A percentile compares a stretch with the other conserved stretches of the same genome.
phyloP scores from a whole-genome alignment of 2,797 vertebrate species.

The Selene dorsalis region DNA sequence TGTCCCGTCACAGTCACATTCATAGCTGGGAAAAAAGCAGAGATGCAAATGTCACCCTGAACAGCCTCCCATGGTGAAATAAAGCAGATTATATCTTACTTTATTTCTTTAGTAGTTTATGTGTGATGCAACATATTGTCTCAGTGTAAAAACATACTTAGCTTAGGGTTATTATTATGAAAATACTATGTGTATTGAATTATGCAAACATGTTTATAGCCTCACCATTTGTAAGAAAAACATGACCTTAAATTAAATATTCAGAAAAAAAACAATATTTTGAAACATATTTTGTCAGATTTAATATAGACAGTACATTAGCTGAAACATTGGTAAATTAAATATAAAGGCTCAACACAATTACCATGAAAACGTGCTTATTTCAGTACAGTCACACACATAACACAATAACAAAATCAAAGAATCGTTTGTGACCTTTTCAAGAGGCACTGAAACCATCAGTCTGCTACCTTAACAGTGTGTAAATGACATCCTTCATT shows the following conservation, averaged over 20 bases:
- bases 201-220: neutral
- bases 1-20: conserved; percentile 89
- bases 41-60: neutral
- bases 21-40: conserved; percentile 80
- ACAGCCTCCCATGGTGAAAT: no score
- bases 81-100: no score
- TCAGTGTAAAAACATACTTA: neutral
- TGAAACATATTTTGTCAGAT: neutral
- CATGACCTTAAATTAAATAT: neutral
- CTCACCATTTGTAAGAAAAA: neutral
- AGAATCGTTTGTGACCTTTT: no score
- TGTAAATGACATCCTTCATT: neutral
- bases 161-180: neutral
- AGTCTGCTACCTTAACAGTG: neutral
- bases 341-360: neutral
- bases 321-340: no score
- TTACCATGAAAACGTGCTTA: neutral
- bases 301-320: neutral
- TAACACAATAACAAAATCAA: no score
- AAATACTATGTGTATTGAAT: neutral
- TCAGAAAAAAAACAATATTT: neutral
- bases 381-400: neutral
- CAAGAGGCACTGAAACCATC: no score
- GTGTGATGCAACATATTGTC: no score
- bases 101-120: no score